Conservation (phyloP, 2,888 invertebrate genomes). For the Arrhopalites spinosus region DNA sequence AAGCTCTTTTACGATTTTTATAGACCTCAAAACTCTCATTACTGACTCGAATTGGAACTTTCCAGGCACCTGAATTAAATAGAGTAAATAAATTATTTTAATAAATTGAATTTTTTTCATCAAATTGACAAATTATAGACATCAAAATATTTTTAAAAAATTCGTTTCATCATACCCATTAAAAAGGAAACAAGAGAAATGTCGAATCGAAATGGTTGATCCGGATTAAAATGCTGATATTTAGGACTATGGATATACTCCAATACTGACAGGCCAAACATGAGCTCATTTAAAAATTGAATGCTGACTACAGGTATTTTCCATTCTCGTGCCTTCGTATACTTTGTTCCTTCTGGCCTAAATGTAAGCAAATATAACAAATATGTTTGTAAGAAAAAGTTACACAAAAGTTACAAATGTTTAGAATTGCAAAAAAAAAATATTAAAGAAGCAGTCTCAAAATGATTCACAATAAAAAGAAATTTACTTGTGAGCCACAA, state of each 20-base stretch:
- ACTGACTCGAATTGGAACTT: conserved; percentile 86
- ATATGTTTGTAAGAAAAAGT: too few species aligned
- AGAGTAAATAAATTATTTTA: conserved; percentile 23
- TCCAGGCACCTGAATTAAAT: conserved; percentile 79
- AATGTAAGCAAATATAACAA: too few species aligned
- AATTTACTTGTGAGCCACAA: conserved; percentile 63
- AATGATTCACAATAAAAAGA: not conserved
- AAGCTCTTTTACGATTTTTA: conserved; percentile 66
- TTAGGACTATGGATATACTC: conserved; percentile 68
- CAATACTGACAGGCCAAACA: conserved; percentile 84
- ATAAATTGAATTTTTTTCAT: not conserved
- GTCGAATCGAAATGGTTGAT: conserved; percentile 83
- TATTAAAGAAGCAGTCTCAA: not conserved
- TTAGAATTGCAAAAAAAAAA: too few species aligned
- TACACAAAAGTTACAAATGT: too few species aligned
- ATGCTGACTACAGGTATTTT: conserved; percentile 88
- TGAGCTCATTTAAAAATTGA: conserved; percentile 89
- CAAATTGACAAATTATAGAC: not conserved
- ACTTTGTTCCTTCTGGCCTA: conserved; percentile 86
- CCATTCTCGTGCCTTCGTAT: conserved; percentile 88
- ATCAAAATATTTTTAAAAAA: not conserved
- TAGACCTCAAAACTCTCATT: conserved; percentile 85
- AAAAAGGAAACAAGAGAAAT: conserved; percentile 83
- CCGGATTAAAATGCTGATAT: conserved; percentile 83
- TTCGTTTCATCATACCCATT: conserved; percentile 83